Evolutionary conservation across 2,888 invertebrate genomes (phyloP), one percentile per base, ranked within the genome.

Genomic region (Papilio protenor): DNA sequence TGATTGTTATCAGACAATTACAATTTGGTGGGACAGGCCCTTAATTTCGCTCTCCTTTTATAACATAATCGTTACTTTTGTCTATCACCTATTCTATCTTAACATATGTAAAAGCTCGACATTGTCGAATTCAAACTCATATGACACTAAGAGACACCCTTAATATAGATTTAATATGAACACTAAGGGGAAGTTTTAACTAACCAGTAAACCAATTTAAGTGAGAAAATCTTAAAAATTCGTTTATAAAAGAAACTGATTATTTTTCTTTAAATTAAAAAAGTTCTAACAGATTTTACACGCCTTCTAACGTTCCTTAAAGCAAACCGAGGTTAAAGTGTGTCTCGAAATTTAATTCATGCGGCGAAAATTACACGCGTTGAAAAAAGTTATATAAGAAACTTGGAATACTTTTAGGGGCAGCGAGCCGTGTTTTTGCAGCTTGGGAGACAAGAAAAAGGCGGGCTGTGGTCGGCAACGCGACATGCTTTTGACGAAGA

Each of bases 361-460:
- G 59, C 74, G 71, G 52, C 40, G 75, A 78, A 71, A 61, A 70
- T 70, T 78, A 74, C 33, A 78, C 61, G 33, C 74, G 74, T 64
- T 78, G 66, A 78, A 78, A 78, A 78, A 78, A 78, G 74, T 77
- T 77, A 77, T 59, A 71, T 47, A 71, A 75, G 74, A 75, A 78
- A 78, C 23, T 78, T 71, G 64, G 75, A 64, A 55, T 40, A 23
- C 23, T 75, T 64, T 78, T 55, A 74, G 77, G 33, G 75, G 74
- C 70, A 52, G 59, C 83, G 83, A 82, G 80, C 85, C 83, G 82
- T 55, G 73, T 84, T 89, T 88, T 88, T 87, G 85, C 81, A 73
- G 79, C 66, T 40, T 61, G 81, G 70, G 80, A 78, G 82, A 89
- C 88, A 86, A 78, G 82, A 82, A 87, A 89, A 78, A 83, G 88